These are phyloP conservation scores for Centroberyx gerrardi DNA, from an alignment of 2,797 vertebrate species.

Conservation along the genomic window DNA sequence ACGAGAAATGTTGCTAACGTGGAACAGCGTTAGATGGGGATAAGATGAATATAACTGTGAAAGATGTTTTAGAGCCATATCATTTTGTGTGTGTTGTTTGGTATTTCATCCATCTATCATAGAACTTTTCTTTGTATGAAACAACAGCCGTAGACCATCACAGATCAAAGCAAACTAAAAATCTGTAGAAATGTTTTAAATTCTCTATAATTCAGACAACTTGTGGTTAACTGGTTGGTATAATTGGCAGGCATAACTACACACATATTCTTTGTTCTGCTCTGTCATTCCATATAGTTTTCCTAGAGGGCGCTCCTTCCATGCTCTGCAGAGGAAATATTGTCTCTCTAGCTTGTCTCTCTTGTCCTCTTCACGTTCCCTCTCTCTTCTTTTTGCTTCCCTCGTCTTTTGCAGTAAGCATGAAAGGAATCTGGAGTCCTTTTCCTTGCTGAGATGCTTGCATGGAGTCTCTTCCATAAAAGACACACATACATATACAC, in stretches of 20 bases:
- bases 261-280: too few species aligned
- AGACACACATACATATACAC: slow-evolving; percentile 2
- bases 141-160: neutral
- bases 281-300: neutral
- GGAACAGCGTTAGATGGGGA: neutral
- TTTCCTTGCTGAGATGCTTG: neutral
- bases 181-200: too few species aligned
- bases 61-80: too few species aligned
- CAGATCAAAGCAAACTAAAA: too few species aligned
- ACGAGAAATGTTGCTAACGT: neutral
- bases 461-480: slow-evolving; percentile 1
- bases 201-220: too few species aligned
- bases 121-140: neutral
- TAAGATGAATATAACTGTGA: too few species aligned
- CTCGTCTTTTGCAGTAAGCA: neutral
- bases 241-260: too few species aligned
- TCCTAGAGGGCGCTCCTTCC: slow-evolving; percentile 19
- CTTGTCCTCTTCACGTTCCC: neutral
- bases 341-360: neutral
- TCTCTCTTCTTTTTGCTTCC: neutral
- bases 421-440: neutral
- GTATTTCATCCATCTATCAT: neutral
- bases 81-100: neutral
- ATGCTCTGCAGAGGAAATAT: neutral
- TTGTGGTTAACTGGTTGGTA: too few species aligned